Conservation (phyloP, 1,140 invertebrate genomes). For the Mizuhopecten yessoensis region DNA sequence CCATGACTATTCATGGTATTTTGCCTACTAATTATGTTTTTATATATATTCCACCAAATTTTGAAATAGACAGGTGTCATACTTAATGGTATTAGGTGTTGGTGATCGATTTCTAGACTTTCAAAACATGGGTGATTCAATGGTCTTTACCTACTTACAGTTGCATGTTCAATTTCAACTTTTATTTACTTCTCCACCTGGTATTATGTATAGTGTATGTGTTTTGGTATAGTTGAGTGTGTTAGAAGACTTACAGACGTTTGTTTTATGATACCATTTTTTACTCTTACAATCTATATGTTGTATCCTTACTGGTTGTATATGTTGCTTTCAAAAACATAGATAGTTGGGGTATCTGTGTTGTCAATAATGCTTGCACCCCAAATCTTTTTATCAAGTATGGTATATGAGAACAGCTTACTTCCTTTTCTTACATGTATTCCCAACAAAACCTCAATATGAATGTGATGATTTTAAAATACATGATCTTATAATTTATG, state of each 20-base stretch:
- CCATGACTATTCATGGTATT: not conserved
- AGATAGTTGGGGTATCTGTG: not conserved
- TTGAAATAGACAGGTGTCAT: not conserved
- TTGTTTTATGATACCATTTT: not conserved
- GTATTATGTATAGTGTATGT: not conserved
- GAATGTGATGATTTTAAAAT: no score
- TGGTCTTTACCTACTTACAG: not conserved
- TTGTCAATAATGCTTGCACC: not conserved
- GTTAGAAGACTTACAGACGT: not conserved
- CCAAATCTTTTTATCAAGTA: not conserved
- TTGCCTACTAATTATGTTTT: not conserved
- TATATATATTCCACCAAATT: not conserved
- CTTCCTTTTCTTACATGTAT: no score
- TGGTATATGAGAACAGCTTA: not conserved
- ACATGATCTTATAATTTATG: no score
- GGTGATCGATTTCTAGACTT: conserved; percentile 1
- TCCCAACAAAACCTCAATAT: no score
- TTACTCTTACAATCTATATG: not conserved
- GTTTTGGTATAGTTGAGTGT: no score
- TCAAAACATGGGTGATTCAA: not conserved
- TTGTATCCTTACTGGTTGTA: not conserved
- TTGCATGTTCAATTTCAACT: not conserved
- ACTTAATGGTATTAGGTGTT: not conserved
- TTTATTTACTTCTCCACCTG: not conserved
- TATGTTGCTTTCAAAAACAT: not conserved